Evolutionary conservation across 92 coral and sea anemone species (phyloP), one percentile per base, ranked within the genome.

Genomic region (Phenganax marumi): DNA sequence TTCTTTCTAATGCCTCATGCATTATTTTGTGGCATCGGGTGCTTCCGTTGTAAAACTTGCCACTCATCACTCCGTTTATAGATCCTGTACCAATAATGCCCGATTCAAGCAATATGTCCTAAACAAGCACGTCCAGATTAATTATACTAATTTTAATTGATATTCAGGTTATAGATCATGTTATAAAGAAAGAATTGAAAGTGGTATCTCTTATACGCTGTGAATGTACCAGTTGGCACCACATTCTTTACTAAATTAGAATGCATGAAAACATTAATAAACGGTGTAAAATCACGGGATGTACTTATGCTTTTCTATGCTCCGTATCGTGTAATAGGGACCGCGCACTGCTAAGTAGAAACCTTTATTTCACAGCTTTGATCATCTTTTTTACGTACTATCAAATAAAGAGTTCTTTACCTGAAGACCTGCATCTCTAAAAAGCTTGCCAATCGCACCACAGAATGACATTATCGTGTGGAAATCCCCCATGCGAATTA

Each of bases 371-470:
- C 65, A 8, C 21, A 8, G 8, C 21, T 58, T 58, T 58, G 65
- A n/a, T 58, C 21, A 7, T 58, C 18, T 54, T 54, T 54, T 33
- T 33, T 33, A 33, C 43, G 43, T 33, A 2, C 1, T 54, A 58
- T 58, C 65, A 6, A 16, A 58, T 16, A 13, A 68, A 10, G 3
- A 10, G 21, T 22, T 25, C 25, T 22, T 10, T 77, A 85, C 88
- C 88, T 85, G 78, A 13, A 85, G 50, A 13, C 88, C 85, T 66
- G 77, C 88, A 83, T 83, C 86, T 53, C 63, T 52, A 39, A 75
- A 83, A 57, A 83, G 48, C 78, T 57, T 83, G 4, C 70, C 63
- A 18, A 71, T 74, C 17, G 82, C 86, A 24, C 70, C 21, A 49
- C 63, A 19, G 65, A 50, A 83, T 8, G 82, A 53, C 86, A 83